Evolutionary conservation across 2,888 invertebrate genomes (phyloP), one percentile per base, ranked within the genome.

Genomic region (Reticulitermes lucifugus): DNA sequence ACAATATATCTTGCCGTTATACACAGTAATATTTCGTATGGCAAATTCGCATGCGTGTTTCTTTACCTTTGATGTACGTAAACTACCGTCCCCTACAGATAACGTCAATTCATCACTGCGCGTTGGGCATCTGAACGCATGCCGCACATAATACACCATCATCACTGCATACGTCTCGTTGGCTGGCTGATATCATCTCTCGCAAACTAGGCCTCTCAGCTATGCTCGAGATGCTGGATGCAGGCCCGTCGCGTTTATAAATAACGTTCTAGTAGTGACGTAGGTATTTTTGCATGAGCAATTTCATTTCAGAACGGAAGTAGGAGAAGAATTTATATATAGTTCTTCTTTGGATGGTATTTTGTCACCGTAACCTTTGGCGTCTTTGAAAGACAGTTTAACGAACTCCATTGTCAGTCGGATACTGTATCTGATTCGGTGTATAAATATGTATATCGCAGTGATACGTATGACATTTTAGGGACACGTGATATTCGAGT

Each of bases 271-370:
- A 22, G 21, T n/a, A 41, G 46, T 77, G 77, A 77, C 77, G 77
- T 77, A 43, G n/a, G 14, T 75, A 46, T 77, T 46, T 77, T 77
- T 46, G 77, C 77, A 77, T 51, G 41, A 46, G 22, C 77, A 77
- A 77, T 73, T 73, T 73, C 21, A 73, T 41, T 73, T 41, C 14
- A 35, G 41, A 77, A 43, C 77, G 77, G 51, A 77, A 77, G 77
- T 51, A 46, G 35, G 21, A 41, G 41, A 73, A 73, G 73, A 73
- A 73, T 73, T 29, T 73, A 73, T 41, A 35, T 7, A 14, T 73
- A 25, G n/a, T n/a, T 65, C n/a, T 6, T n/a, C 25, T 25, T 65
- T 65, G 65, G 7, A 65, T 60, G n/a, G 0, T 60, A 60, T 60
- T 21, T n/a, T 22, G 22, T 60, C 6, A n/a, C 14, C 60, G 60